A percentile compares a stretch with the other conserved stretches of the same genome.
phyloP scores from a whole-genome alignment of 2,888 invertebrate species.

The Xestia ashworthii region DNA sequence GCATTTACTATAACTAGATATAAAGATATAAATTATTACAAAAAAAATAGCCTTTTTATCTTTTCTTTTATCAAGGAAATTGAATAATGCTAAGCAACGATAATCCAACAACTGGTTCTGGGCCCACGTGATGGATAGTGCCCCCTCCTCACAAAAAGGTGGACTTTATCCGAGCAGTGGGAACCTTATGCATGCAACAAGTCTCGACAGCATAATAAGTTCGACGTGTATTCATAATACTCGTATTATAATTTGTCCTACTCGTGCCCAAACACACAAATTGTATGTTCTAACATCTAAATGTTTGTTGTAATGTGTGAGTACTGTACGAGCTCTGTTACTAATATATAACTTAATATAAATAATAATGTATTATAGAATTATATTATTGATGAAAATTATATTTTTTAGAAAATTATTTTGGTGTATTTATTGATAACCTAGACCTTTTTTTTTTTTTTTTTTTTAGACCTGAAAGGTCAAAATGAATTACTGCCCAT shows the following conservation, averaged over 20 bases:
- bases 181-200: slow-evolving; percentile 5
- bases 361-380: slow-evolving; percentile 76
- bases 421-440: slow-evolving; percentile 30
- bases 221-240: background rate
- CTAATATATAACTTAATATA: slow-evolving; percentile 69
- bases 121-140: background rate
- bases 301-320: slow-evolving; percentile 47
- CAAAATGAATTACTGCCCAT: background rate
- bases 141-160: background rate
- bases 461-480: background rate
- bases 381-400: slow-evolving; percentile 72
- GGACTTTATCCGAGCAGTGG: background rate
- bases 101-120: background rate
- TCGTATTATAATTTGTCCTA: background rate
- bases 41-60: background rate
- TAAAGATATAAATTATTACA: too few relatives aligned
- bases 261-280: slow-evolving; percentile 48
- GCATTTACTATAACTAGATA: background rate
- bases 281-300: slow-evolving; percentile 43
- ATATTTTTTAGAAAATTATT: slow-evolving; percentile 74
- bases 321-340: slow-evolving; percentile 60
- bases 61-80: slow-evolving; percentile 15
- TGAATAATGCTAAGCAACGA: slow-evolving; percentile 34
- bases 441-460: too few relatives aligned
- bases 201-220: slow-evolving; percentile 22